These are phyloP conservation scores for Steinernema khuongi DNA, from an alignment of 1,140 invertebrate genomes.

Conservation along the genomic window DNA sequence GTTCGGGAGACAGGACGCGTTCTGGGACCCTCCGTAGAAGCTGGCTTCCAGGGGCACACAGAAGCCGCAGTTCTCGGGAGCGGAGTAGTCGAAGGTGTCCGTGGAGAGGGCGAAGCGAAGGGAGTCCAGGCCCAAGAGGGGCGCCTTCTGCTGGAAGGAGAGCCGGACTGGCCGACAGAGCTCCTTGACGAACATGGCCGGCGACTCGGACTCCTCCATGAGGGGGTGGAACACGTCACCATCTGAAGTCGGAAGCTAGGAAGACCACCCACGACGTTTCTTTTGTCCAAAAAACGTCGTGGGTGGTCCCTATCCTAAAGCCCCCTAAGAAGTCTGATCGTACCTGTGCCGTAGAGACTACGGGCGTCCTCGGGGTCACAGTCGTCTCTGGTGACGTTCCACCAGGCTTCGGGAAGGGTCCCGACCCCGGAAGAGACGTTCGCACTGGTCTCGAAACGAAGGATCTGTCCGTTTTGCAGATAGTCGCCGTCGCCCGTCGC, in stretches of 20 bases:
- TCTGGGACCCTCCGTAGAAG: neutral
- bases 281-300: neutral
- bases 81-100: conserved; percentile 24
- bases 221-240: conserved; percentile 33
- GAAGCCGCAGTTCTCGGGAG: conserved; percentile 29
- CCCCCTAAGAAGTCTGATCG: neutral
- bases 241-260: conserved; percentile 21
- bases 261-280: neutral
- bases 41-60: conserved; percentile 19
- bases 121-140: conserved; percentile 21
- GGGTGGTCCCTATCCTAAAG: neutral
- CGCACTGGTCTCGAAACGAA: neutral
- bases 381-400: neutral
- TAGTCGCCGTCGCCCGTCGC: neutral
- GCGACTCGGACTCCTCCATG: conserved; percentile 18
- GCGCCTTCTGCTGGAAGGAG: conserved; percentile 20
- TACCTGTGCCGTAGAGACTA: neutral
- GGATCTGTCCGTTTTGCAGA: neutral
- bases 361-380: neutral
- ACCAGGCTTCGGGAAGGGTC: neutral
- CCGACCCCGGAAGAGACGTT: neutral
- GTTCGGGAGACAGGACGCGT: conserved; percentile 2
- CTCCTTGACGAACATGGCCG: conserved; percentile 27
- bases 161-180: conserved; percentile 23
- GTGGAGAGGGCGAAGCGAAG: conserved; percentile 27